phyloP scores from a whole-genome alignment of 2,113 vertebrate genomes.

The Coreoperca whiteheadi region DNA sequence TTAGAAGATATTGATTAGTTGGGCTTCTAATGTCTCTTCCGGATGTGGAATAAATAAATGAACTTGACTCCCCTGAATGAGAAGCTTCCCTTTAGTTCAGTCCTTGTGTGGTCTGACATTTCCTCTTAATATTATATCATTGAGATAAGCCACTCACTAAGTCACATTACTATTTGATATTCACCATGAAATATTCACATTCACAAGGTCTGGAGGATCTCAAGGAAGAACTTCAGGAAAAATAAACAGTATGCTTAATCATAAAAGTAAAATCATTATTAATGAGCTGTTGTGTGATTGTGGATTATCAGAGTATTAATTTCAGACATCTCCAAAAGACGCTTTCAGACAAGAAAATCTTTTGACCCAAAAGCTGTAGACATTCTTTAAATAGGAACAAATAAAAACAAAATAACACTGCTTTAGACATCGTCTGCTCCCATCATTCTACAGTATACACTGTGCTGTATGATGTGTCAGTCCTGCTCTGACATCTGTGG shows the following conservation, averaged over 20 bases:
- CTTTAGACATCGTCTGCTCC: not conserved
- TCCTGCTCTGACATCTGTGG: not conserved
- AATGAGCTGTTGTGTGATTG: not conserved
- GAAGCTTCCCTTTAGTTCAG: not conserved
- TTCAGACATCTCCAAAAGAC: not conserved
- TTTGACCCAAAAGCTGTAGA: not conserved
- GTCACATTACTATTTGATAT: not conserved
- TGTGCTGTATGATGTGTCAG: conserved; percentile 5
- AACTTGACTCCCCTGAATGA: not conserved
- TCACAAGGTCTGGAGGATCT: not conserved
- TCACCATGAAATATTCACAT: not conserved
- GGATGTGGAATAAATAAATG: not conserved
- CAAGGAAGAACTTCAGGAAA: not conserved
- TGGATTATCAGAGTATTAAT: not conserved
- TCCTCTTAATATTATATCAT: not conserved
- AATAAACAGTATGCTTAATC: not conserved
- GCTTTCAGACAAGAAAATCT: not conserved
- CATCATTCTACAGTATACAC: not conserved
- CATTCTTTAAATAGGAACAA: not conserved
- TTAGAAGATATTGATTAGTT: not conserved
- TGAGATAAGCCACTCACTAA: not conserved
- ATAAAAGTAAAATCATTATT: not conserved
- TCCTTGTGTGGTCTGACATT: conserved; percentile 2
- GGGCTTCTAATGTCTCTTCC: not conserved
- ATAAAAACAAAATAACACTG: not conserved